phyloP scores from a whole-genome alignment of 2,113 vertebrate genomes.

The Chlorodrepanis virens region DNA sequence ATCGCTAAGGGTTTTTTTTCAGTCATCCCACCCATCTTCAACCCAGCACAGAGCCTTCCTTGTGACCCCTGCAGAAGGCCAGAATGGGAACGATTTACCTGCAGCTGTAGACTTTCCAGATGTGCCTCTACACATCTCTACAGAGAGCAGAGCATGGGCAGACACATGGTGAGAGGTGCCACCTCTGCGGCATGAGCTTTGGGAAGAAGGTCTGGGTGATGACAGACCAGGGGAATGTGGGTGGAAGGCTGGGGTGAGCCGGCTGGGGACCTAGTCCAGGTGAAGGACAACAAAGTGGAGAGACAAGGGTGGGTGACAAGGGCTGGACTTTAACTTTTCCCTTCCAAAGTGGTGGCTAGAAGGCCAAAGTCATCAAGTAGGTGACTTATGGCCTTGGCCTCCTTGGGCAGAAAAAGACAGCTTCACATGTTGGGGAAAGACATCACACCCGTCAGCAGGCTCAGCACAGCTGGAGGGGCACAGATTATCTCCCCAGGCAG shows the following conservation, averaged over 20 bases:
- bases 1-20: not conserved
- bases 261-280: not conserved
- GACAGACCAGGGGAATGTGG: not conserved
- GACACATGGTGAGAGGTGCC: fast-evolving
- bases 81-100: not conserved
- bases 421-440: not conserved
- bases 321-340: not conserved
- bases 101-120: not conserved
- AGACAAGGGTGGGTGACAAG: not conserved
- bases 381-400: slow-evolving; percentile 16
- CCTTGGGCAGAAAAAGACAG: not conserved
- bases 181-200: fast-evolving
- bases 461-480: not conserved
- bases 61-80: not conserved
- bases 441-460: not conserved
- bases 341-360: not conserved
- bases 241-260: not conserved
- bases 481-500: not conserved
- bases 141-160: not conserved
- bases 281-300: not conserved
- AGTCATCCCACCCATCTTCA: not conserved
- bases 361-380: not conserved
- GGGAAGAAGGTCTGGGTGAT: not conserved
- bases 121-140: not conserved
- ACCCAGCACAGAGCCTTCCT: not conserved